These are phyloP conservation scores for Drosophila macrospina DNA, from an alignment of 2,888 invertebrate species.

Conservation along the genomic window DNA sequence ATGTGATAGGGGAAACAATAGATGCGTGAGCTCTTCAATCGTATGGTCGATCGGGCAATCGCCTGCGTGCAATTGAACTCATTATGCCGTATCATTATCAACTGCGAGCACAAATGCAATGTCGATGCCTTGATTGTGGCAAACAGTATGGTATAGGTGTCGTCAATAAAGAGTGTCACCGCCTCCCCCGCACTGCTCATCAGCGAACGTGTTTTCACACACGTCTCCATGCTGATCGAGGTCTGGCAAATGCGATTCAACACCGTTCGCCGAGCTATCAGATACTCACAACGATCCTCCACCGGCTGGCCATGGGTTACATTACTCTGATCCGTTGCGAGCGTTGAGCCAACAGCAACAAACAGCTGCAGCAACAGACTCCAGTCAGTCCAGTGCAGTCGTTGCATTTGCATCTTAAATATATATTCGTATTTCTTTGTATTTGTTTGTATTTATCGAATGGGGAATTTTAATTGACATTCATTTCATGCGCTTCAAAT, in stretches of 20 bases:
- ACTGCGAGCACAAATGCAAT: slow-evolving; percentile 3
- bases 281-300: slow-evolving; percentile 1
- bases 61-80: neutral
- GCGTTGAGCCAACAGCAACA: neutral
- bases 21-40: neutral
- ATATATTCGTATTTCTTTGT: too few species aligned
- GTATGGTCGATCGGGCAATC: neutral
- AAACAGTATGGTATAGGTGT: slow-evolving; percentile 1
- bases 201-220: neutral
- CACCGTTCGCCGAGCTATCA: neutral
- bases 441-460: neutral
- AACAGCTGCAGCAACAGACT: neutral
- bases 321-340: neutral
- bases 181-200: neutral
- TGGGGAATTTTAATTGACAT: too few species aligned
- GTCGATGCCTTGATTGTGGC: neutral
- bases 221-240: neutral
- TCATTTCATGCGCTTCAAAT: too few species aligned
- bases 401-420: too few species aligned
- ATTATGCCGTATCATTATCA: neutral
- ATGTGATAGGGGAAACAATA: slow-evolving; percentile 21
- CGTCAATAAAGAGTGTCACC: slow-evolving; percentile 15
- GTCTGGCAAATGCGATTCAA: slow-evolving; percentile 5
- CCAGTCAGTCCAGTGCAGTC: neutral
- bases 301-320: neutral